Conservation (phyloP, 2,888 invertebrate species). For the Ellobium chinense region DNA sequence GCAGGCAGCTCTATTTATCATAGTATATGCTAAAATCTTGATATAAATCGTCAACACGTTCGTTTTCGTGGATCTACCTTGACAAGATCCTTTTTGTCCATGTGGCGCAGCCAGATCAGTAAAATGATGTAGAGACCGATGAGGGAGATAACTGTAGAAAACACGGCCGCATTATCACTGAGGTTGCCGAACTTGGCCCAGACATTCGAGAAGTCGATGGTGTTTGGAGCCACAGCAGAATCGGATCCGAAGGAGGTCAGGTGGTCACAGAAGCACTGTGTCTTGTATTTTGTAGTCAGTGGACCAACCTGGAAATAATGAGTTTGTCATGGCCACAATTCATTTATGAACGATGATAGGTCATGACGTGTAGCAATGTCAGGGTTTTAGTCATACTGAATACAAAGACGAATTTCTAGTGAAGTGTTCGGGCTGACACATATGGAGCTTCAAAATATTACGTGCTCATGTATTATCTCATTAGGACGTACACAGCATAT, state of each 20-base stretch:
- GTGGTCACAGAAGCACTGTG: slow-evolving; percentile 76
- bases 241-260: slow-evolving; percentile 78
- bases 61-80: slow-evolving; percentile 65
- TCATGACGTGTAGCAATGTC: too few species aligned
- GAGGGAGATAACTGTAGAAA: slow-evolving; percentile 74
- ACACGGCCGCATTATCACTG: slow-evolving; percentile 77
- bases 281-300: slow-evolving; percentile 69
- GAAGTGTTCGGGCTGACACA: too few species aligned
- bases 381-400: too few species aligned
- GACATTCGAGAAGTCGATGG: slow-evolving; percentile 78
- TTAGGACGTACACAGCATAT: too few species aligned
- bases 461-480: too few species aligned
- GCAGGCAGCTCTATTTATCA: too few species aligned
- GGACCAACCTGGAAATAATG: slow-evolving; percentile 72
- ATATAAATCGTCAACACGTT: background rate
- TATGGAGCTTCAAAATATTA: too few species aligned
- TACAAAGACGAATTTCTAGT: too few species aligned
- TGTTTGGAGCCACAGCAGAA: slow-evolving; percentile 77
- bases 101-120: slow-evolving; percentile 74
- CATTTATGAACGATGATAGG: too few species aligned
- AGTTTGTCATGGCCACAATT: too few species aligned
- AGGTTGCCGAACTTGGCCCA: slow-evolving; percentile 77
- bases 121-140: slow-evolving; percentile 72
- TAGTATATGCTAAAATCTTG: too few species aligned
- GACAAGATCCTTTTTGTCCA: slow-evolving; percentile 77